Base-by-base conservation (phyloP, 2,888 invertebrate genomes). In the Ceratothoa steindachneri region DNA sequence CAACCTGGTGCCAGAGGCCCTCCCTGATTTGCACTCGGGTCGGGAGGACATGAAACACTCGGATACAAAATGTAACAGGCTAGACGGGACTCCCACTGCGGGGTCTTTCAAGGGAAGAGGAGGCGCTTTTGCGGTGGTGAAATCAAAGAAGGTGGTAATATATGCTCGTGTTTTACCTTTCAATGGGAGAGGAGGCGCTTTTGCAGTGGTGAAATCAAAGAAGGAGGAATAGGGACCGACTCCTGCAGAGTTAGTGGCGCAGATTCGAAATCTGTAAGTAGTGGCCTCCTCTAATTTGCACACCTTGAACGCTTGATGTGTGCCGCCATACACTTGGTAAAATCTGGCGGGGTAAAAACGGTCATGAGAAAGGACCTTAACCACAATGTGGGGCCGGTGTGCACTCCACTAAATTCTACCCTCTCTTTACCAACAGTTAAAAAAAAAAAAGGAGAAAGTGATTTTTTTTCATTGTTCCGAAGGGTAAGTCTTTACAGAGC, bases 161-260 rank as follows among this genome's bases (percentile, higher is more conserved):
- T n/a, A n/a, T n/a, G n/a, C n/a, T n/a, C n/a, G n/a, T n/a, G n/a
- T n/a, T n/a, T 71, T 81, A 87, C 88, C 85, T 87, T 91, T 92
- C 65, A 93, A 87, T 77, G 90, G 88, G 71, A 91, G 89, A 30
- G 95, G 96, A 73, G 93, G 91, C 31, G 95, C 91, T 80, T 90
- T 88, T 75, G 86, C 87, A 41, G 96, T 96, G 81, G 86, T 86
- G 84, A 91, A 93, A 74, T 88, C 85, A 83, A 89, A 88, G 69
- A 89, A 87, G 74, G 87, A 87, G 3, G 93, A 92, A 87, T 90
- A 93, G 41, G 89, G 89, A 22, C 95, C 95, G 81, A 90, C 89
- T 12, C 94, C 95, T 74, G 92, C 93, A 84, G 91, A 92, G 83
- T 93, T 93, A 81, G 90, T 89, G 68, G 93, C 93, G 81, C 90